Conservation (phyloP, 2,113 vertebrate species). For the human region DNA sequence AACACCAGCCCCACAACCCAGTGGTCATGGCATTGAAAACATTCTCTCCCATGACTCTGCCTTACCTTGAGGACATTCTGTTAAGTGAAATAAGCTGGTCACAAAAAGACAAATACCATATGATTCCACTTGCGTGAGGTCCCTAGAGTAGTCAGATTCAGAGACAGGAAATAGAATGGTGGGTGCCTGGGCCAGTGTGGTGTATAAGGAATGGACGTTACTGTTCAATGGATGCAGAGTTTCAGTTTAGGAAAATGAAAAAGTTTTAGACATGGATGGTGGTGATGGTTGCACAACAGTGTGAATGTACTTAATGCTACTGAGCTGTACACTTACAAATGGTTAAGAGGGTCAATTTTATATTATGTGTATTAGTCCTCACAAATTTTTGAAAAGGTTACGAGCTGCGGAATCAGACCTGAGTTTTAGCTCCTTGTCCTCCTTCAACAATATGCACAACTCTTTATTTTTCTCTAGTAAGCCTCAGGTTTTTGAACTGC, state of each 20-base stretch:
- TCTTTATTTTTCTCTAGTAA: not conserved
- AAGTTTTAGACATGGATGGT: not conserved
- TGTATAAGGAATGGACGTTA: no score
- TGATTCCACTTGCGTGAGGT: not conserved
- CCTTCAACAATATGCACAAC: rapidly evolving
- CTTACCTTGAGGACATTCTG: not conserved
- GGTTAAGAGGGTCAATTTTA: not conserved
- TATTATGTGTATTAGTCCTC: not conserved
- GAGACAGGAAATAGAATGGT: not conserved
- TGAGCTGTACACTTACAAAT: not conserved
- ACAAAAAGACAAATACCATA: not conserved
- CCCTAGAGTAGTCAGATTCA: not conserved
- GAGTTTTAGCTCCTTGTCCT: not conserved
- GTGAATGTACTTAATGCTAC: not conserved
- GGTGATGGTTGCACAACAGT: not conserved
- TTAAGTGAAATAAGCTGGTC: not conserved
- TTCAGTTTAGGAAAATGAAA: not conserved
- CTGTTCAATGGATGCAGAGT: not conserved
- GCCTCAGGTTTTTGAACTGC: not conserved
- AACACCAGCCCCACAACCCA: not conserved
- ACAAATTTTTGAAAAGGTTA: not conserved
- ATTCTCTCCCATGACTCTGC: not conserved
- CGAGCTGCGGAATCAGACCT: not conserved
- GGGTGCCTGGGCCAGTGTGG: rapidly evolving
- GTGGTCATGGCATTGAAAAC: not conserved